A percentile compares a stretch with the other conserved stretches of the same genome.
Evolutionary conservation across 2,113 vertebrate species (phyloP).

Genomic region (Perccottus glenii): DNA sequence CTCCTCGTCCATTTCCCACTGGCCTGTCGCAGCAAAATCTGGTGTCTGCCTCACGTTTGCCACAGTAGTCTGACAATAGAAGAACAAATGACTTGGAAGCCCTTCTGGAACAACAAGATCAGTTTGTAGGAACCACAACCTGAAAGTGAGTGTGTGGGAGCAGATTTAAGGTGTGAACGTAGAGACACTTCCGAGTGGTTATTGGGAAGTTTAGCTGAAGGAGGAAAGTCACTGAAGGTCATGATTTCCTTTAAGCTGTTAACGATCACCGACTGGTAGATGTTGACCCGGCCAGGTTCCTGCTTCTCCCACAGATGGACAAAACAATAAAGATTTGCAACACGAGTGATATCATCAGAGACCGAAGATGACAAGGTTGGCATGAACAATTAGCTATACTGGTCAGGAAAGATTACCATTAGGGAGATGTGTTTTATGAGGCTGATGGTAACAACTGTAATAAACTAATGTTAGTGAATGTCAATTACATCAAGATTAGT

Average conservation of each 20-base stretch:
- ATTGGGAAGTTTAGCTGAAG: constrained; percentile 83
- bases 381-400: too few relatives aligned
- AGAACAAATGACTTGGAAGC: not conserved
- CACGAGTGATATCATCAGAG: too few relatives aligned
- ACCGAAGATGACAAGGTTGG: too few relatives aligned
- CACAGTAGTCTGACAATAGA: constrained; percentile 79
- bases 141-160: constrained; percentile 79
- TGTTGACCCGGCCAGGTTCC: constrained; percentile 46
- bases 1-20: constrained; percentile 85
- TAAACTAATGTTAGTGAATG: too few relatives aligned
- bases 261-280: constrained; percentile 76
- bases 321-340: not conserved
- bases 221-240: constrained; percentile 87
- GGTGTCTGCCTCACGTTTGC: constrained; percentile 72
- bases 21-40: constrained; percentile 81
- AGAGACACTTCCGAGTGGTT: constrained; percentile 82
- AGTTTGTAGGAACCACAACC: constrained; percentile 58
- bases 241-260: constrained; percentile 90
- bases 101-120: not conserved
- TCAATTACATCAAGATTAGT: too few relatives aligned
- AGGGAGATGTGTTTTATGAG: too few relatives aligned
- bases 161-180: constrained; percentile 80
- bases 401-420: too few relatives aligned
- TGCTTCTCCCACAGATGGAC: constrained; percentile 30
- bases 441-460: too few relatives aligned